These are phyloP conservation scores for Gallinago media DNA, from an alignment of 2,113 vertebrate species.

Conservation along the genomic window DNA sequence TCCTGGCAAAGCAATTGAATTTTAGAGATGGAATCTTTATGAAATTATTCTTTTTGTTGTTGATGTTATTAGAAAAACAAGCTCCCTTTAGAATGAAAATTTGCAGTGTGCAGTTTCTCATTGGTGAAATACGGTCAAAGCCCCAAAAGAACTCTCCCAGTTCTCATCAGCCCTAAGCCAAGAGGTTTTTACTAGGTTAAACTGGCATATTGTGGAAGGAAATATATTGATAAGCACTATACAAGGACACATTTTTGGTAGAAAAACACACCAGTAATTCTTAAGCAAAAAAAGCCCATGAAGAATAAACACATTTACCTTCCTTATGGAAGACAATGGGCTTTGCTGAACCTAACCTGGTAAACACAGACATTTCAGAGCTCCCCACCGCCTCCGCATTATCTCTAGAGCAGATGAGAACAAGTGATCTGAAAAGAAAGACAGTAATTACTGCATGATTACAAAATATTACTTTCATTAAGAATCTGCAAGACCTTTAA, in stretches of 20 bases:
- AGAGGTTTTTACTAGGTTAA: neutral
- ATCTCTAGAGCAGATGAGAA: conserved; percentile 65
- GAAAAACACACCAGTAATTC: neutral
- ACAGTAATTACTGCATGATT: neutral
- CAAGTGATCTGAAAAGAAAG: conserved; percentile 58
- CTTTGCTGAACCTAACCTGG: conserved; percentile 41
- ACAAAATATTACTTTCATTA: neutral
- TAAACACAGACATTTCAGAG: conserved; percentile 44
- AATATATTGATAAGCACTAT: neutral
- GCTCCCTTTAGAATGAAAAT: neutral
- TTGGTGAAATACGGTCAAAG: neutral
- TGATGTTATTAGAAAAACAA: neutral
- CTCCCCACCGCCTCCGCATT: neutral
- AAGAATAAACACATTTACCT: conserved; percentile 31
- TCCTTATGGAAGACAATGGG: conserved; percentile 11
- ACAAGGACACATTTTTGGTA: neutral
- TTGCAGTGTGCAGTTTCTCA: neutral
- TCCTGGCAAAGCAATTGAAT: neutral
- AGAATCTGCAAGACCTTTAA: neutral
- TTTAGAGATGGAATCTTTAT: neutral
- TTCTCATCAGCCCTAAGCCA: neutral
- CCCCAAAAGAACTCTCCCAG: neutral
- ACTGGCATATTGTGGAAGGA: neutral
- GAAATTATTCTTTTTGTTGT: neutral
- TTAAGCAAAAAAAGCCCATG: neutral